Evolutionary conservation across 2,797 vertebrate species (phyloP), one percentile per base, ranked within the genome.

Genomic region (Anabas testudineus): DNA sequence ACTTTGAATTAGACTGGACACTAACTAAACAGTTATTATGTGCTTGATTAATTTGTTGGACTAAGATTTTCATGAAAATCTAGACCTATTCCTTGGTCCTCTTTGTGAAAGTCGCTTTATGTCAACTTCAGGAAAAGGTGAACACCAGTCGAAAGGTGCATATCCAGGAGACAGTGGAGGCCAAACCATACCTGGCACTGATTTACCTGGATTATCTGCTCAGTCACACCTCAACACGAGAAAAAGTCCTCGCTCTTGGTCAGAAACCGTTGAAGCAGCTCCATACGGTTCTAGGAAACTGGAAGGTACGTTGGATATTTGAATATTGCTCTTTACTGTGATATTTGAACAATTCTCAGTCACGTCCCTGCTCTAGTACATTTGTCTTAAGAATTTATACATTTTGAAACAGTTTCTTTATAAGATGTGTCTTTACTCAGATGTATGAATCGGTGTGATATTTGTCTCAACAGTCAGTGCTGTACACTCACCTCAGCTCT

Each of bases 121-220:
- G 5, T 46, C 3, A 42, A 34, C 32, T 49, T 19, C 78, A 97
- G 96, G 87, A 45, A 8, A 85, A 82, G 16, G 54, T 8, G 0
- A 64, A 49, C 2, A 1, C 10, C 16, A 73, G 67, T 18, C 91
- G 92, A 10, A 93, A 90, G 76, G 96, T 97, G 8, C 92, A 67
- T 2, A 94, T 98, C 77, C 89, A 87, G 1, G 93, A 95, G 61
- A 87, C 88, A 0, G 67, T 66, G 0, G 94, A 95, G 22, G 83
- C 90, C 0, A 97, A 96, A 82, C 96, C 97, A 0, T 95, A 95
- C 42, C 67, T 99, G 78, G 97, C 94, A 0, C 39, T 98, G 71
- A 88, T 91, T 45, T 99, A 96, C 77, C 49, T 96, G 75, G 96
- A 99, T 19, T 95, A 97, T 79, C 79, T 99, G 71, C 68, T 99